Conservation (phyloP, 2,797 vertebrate species). For the Coilia nasus region DNA sequence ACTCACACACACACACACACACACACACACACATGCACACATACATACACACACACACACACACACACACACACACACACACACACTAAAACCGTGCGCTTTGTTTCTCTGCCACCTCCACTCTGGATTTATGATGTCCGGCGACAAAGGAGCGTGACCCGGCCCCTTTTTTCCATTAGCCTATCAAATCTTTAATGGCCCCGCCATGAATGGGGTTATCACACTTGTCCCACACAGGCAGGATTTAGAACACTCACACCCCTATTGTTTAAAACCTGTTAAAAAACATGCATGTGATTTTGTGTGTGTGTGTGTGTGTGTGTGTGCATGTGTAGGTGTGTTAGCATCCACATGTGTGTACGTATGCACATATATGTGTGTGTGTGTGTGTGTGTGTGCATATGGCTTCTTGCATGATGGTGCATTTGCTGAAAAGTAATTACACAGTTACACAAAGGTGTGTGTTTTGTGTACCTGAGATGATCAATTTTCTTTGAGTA, state of each 20-base stretch:
- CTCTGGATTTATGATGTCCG: constrained; percentile 53
- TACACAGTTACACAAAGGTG: not conserved
- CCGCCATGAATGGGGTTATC: constrained; percentile 58
- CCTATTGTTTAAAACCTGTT: constrained; percentile 9
- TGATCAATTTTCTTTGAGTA: not conserved
- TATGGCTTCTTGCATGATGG: not conserved
- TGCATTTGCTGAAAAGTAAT: not conserved
- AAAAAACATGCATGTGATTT: not conserved
- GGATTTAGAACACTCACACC: not conserved
- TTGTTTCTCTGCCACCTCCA: constrained; percentile 54
- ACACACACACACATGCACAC: not conserved
- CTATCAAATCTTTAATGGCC: constrained; percentile 59
- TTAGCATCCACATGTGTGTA: not conserved
- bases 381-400: not conserved
- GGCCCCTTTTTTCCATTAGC: constrained; percentile 60
- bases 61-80: constrained; percentile 32
- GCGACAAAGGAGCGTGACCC: constrained; percentile 57
- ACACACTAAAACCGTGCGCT: constrained; percentile 51
- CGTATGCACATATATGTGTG: not conserved
- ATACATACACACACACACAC: not conserved
- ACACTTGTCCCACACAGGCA: constrained; percentile 32
- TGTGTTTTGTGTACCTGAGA: not conserved
- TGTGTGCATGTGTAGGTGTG: too few relatives aligned
- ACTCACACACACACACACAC: too few relatives aligned
- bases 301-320: too few relatives aligned